A percentile compares a stretch with the other conserved stretches of the same genome.
These are phyloP conservation scores for Eidolon helvum DNA, from an alignment of 2,113 vertebrate genomes.

Conservation along the genomic window DNA sequence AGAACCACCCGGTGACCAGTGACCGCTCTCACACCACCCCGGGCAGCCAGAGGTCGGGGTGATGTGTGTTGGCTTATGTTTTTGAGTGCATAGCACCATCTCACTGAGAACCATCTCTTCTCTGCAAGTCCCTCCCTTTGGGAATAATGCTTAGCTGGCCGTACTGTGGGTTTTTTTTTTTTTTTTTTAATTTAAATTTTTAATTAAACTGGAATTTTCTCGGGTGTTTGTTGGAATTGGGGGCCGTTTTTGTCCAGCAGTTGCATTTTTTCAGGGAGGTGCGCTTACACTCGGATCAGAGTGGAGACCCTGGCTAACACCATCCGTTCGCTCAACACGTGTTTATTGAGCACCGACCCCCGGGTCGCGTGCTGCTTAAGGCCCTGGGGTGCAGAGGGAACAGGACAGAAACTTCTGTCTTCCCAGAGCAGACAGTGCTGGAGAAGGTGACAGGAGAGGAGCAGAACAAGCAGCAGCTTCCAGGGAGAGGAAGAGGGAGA, in stretches of 20 bases:
- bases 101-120: background rate
- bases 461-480: background rate
- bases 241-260: too few relatives aligned
- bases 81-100: fast-evolving
- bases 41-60: background rate
- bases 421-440: background rate
- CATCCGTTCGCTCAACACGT: fast-evolving
- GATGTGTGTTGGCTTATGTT: background rate
- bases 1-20: background rate
- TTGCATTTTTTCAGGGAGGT: background rate
- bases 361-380: background rate
- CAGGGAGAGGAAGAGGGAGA: background rate
- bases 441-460: background rate
- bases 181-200: background rate
- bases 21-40: background rate
- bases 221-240: too few relatives aligned
- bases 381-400: background rate
- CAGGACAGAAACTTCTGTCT: background rate
- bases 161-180: background rate
- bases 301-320: fast-evolving
- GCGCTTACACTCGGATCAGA: background rate
- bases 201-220: too few relatives aligned
- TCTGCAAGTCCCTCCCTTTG: background rate
- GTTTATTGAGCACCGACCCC: background rate
- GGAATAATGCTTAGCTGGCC: background rate